A percentile compares a stretch with the other conserved stretches of the same genome.
These are phyloP conservation scores for Nemoura dubitans DNA, from an alignment of 2,888 invertebrate genomes.

Conservation along the genomic window DNA sequence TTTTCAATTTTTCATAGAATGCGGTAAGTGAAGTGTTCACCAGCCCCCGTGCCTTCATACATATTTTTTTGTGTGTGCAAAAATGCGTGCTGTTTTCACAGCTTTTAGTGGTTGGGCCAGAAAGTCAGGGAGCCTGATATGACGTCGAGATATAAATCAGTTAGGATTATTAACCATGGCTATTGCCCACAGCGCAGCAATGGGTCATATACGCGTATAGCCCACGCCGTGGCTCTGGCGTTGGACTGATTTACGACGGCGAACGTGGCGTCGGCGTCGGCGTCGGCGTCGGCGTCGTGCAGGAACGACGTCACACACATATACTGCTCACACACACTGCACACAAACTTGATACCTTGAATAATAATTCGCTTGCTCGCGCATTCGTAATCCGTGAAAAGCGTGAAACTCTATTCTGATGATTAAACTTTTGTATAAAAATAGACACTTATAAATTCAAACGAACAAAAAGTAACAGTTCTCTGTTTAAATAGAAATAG, in stretches of 20 bases:
- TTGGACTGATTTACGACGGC: conserved; percentile 56
- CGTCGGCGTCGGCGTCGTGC: neutral
- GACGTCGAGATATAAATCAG: conserved; percentile 57
- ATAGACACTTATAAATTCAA: neutral
- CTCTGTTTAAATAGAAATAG: neutral
- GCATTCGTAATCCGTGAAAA: neutral
- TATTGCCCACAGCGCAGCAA: conserved; percentile 56
- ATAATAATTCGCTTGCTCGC: neutral
- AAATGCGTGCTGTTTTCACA: conserved; percentile 37
- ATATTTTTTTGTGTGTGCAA: neutral
- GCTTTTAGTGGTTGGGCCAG: conserved; percentile 41
- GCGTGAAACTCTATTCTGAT: neutral
- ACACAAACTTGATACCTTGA: conserved; percentile 29
- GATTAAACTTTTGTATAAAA: conserved; percentile 12
- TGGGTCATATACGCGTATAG: conserved; percentile 47
- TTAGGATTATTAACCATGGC: conserved; percentile 60
- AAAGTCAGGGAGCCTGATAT: conserved; percentile 28
- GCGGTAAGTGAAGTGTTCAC: conserved; percentile 38
- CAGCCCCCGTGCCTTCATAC: conserved; percentile 10
- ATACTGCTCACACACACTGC: too few species aligned
- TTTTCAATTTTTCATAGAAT: conserved; percentile 38
- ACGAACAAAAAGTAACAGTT: neutral
- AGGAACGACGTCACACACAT: conserved; percentile 27
- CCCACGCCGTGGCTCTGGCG: neutral
- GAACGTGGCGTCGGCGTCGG: conserved; percentile 8